Conservation (phyloP, 2,797 vertebrate species). For the Nasua narica region DNA sequence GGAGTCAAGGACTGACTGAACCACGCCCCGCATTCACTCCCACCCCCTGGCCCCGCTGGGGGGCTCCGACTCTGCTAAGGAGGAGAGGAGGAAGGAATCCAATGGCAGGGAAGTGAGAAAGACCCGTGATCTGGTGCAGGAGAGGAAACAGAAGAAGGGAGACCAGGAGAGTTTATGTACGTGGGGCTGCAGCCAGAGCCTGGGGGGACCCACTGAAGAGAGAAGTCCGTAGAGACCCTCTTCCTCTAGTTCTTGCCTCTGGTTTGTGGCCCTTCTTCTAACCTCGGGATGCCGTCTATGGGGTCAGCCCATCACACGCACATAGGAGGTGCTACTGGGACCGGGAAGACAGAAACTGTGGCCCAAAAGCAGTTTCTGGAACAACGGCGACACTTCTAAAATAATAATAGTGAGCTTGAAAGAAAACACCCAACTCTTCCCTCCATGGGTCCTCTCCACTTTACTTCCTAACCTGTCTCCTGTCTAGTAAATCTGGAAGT, state of each 20-base stretch:
- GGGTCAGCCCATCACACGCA: background rate
- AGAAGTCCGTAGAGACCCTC: fast-evolving
- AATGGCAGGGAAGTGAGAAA: too few relatives aligned
- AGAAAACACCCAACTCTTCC: background rate
- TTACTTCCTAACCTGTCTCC: background rate
- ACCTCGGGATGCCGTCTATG: background rate
- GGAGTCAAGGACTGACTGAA: background rate
- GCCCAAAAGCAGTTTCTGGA: background rate
- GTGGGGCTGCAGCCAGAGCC: background rate
- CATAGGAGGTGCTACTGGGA: background rate
- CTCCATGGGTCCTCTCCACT: background rate
- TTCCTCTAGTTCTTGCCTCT: background rate
- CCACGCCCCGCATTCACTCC: background rate
- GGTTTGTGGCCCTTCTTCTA: background rate
- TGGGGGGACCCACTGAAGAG: background rate
- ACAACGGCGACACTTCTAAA: background rate
- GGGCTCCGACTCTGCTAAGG: background rate
- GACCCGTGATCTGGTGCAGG: background rate
- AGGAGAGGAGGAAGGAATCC: background rate
- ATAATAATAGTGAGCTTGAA: background rate
- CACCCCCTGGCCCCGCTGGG: fast-evolving
- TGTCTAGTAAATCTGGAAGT: background rate
- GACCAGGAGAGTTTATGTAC: background rate
- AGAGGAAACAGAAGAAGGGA: background rate
- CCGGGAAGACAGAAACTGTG: background rate